Evolutionary conservation across 2,888 invertebrate species (phyloP), one percentile per base, ranked within the genome.

Genomic region (Caenorhabditis sulstoni): DNA sequence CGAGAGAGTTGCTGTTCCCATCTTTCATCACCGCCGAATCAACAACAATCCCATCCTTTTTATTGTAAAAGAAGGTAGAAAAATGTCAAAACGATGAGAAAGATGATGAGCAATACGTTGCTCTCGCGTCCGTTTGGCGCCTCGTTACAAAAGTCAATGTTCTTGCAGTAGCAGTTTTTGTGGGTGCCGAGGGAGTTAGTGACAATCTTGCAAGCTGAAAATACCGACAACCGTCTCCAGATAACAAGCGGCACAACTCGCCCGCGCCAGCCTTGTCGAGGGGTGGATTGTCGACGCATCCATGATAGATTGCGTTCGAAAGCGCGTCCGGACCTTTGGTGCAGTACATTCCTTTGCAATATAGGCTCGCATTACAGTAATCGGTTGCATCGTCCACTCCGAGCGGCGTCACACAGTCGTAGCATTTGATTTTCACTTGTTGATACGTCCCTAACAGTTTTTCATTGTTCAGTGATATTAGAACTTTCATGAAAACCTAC

Each of bases 141-240:
- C 18, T 64, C 71, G 45, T 83, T 83, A 50, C 83, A 83, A 39
- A 64, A 83, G 52, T 81, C 83, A n/a, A 83, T 81, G 67, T 83
- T 83, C 39, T 80, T 83, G 66, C 83, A 83, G 70, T 80, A 83
- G 64, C 83, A 83, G 45, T 81, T 83, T n/a, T 23, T 47, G 45
- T 79, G 73, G 4, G 41, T 45, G 18, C 74, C 71, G n/a, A 57
- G 37, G 0, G 61, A 16, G 23, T 61, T 64, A 12, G 55, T 62
- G 7, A 78, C 77, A 2, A 20, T 49, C 47, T 79, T 81, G 75
- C 83, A 83, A 7, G 68, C 81, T 80, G 59, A 14, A 73, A 47
- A n/a, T 53, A 20, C 39, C 20, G n/a, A 47, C 3, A 29, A 29
- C 3, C 29, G 7, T 29, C 7, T 7, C n/a, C 29, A 37, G 4